Conservation (phyloP, 1,140 invertebrate species). For the Lerema accius region DNA sequence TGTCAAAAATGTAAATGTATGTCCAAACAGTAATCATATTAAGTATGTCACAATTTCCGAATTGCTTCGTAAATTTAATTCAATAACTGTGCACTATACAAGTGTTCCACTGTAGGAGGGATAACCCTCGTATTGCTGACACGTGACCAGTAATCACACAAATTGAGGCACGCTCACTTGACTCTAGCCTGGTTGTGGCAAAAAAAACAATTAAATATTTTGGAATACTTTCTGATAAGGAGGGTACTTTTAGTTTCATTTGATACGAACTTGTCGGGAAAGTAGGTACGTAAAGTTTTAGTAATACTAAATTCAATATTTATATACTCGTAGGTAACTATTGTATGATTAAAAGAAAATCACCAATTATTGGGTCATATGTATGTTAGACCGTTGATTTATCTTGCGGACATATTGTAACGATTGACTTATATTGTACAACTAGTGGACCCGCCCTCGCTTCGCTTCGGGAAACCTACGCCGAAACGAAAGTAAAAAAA, state of each 20-base stretch:
- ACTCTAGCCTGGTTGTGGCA: constrained; percentile 35
- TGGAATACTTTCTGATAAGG: constrained; percentile 9
- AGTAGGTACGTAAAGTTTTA: no score
- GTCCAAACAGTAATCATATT: background rate
- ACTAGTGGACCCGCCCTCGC: no score
- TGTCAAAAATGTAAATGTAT: no score
- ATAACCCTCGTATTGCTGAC: constrained; percentile 41
- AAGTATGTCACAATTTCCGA: constrained; percentile 7
- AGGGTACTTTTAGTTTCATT: background rate
- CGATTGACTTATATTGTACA: no score
- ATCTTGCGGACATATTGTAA: no score
- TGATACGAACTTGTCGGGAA: background rate
- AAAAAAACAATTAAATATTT: constrained; percentile 40
- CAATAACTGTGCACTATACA: constrained; percentile 47
- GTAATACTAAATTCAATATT: no score
- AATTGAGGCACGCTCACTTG: constrained; percentile 65
- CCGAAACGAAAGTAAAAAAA: no score
- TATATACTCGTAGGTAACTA: no score
- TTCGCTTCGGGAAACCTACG: no score
- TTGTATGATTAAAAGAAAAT: no score
- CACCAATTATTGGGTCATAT: no score
- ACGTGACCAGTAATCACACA: constrained; percentile 66
- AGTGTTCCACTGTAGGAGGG: constrained; percentile 54
- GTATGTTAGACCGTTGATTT: no score
- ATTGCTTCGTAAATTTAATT: constrained; percentile 35